Base-by-base conservation (phyloP, 2,888 invertebrate species). In the Metacarcinus magister region DNA sequence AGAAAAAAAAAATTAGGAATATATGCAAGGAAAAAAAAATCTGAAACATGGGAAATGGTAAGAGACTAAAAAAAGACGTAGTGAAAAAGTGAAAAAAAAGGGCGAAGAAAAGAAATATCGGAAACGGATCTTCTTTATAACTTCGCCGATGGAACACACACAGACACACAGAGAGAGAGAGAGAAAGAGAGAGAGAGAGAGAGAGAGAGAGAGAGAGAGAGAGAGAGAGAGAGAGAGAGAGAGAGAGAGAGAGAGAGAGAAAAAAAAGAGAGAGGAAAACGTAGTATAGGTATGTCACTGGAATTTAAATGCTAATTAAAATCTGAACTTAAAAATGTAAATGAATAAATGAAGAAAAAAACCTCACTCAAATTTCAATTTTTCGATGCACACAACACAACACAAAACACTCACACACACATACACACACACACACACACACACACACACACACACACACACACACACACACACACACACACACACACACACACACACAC, bases 91-190 rank as follows among this genome's bases (percentile, higher is more conserved):
- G 16, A 19, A 32, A 2, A 8, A 44, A 46, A 44, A 44, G 44
- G 91, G 43, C 16, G 28, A 90, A 28, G 28, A 90, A 90, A 90
- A 90, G 90, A 90, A 44, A 90, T 43, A 90, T 90, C 39, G 39
- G 44, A 90, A 44, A 90, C 39, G 90, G 90, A 44, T 90, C 67
- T 67, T 67, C 67, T 67, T 67, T 67, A 67, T 67, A 67, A 67
- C 67, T 67, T 67, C 67, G 2, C 67, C 67, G 67, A 67, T 67
- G 67, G 67, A 67, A 60, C 60, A 60, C 60, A 60, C 19, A 46
- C 46, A 46, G 5, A 46, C 46, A 46, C 46, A 46, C 46, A 46
- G 8, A 60, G 8, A 60, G 23, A 48, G 43, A 39, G 43, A 90
- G 43, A 39, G 43, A 39, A 10, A 90, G 43, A 39, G 43, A 39